Evolutionary conservation across 53 echinoderm and acorn worm species (phyloP).

Genomic region (Stichopus horrens): DNA sequence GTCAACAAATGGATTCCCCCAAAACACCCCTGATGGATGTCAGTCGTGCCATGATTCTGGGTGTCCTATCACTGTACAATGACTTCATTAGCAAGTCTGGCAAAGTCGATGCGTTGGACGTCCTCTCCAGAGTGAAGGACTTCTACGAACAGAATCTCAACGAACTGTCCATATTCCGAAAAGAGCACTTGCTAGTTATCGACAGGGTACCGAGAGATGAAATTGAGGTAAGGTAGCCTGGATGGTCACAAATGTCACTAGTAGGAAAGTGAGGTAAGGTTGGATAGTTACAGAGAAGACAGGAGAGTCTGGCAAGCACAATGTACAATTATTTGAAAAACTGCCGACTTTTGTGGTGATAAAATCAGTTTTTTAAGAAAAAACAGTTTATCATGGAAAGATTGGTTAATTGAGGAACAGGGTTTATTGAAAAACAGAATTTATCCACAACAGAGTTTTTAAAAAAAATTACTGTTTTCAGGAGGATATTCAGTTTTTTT

Average conservation of each 20-base stretch:
- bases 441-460: no score
- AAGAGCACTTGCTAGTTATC: constrained; percentile 49
- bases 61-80: constrained; percentile 51
- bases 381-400: no score
- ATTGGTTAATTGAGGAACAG: no score
- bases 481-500: no score
- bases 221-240: constrained; percentile 62
- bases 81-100: constrained; percentile 70
- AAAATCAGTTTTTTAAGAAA: no score
- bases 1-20: not conserved
- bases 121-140: constrained; percentile 45
- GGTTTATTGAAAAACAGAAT: no score
- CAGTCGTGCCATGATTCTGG: not conserved
- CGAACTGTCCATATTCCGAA: constrained; percentile 7
- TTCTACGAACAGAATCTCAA: constrained; percentile 18
- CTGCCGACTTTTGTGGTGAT: no score
- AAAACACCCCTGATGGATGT: not conserved
- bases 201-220: constrained; percentile 58
- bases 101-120: constrained; percentile 70
- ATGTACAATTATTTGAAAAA: no score
- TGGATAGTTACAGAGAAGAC: no score
- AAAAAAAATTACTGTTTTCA: no score
- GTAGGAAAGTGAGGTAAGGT: no score
- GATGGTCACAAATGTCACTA: not conserved
- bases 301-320: no score